phyloP scores from a whole-genome alignment of 2,797 vertebrate species.

The Calcarius lapponicus region DNA sequence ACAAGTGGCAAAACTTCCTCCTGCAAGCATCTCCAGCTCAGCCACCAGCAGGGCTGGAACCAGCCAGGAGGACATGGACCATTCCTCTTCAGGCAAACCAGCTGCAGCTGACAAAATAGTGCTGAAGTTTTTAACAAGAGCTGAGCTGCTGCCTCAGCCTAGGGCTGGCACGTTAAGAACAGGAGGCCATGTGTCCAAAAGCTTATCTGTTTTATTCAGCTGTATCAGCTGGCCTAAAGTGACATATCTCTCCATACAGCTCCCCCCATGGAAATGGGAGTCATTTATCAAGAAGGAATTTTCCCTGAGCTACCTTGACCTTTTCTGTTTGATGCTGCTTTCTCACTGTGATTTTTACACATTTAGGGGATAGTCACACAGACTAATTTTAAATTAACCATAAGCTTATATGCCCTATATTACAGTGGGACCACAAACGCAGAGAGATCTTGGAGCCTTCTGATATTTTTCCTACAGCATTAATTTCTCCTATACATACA shows the following conservation, averaged over 20 bases:
- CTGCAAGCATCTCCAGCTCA: not conserved
- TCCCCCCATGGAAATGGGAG: constrained; percentile 25
- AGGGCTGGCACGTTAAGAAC: not conserved
- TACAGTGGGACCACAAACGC: not conserved
- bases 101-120: not conserved
- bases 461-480: not conserved
- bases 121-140: not conserved
- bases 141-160: not conserved
- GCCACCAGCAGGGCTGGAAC: not conserved
- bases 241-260: constrained; percentile 38
- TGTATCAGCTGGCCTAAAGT: constrained; percentile 5
- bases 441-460: not conserved
- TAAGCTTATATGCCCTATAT: not conserved
- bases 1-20: not conserved
- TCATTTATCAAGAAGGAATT: constrained; percentile 39
- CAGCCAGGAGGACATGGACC: not conserved
- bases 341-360: not conserved
- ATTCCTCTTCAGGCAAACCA: not conserved
- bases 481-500: not conserved
- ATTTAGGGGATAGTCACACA: not conserved
- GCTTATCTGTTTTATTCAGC: constrained; percentile 52
- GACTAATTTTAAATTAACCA: not conserved
- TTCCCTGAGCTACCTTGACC: constrained; percentile 8
- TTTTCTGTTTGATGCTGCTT: not conserved
- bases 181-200: not conserved